Conservation (phyloP, 2,797 vertebrate species). For the Enteromius paludinosus region DNA sequence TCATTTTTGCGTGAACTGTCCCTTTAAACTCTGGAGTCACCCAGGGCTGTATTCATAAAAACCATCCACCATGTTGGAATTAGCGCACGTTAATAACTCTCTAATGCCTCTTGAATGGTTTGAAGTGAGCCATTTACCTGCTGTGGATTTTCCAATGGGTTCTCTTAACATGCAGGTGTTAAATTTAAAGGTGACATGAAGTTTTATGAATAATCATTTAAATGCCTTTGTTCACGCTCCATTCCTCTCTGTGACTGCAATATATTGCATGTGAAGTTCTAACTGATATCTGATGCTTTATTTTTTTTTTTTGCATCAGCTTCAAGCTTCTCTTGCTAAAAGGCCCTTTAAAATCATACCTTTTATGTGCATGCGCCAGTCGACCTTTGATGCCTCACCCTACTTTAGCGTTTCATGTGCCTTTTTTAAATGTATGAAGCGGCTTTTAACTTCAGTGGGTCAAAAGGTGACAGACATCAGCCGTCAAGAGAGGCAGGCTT, state of each 20-base stretch:
- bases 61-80: conserved; percentile 56
- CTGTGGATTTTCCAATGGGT: conserved; percentile 53
- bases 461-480: conserved; percentile 52
- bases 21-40: conserved; percentile 12
- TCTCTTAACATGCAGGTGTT: conserved; percentile 58
- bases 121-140: conserved; percentile 62
- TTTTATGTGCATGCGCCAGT: not conserved
- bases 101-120: conserved; percentile 57
- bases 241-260: conserved; percentile 24
- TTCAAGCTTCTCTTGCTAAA: conserved; percentile 32
- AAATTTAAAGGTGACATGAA: conserved; percentile 61
- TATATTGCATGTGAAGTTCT: conserved; percentile 18
- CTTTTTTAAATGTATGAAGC: conserved; percentile 34
- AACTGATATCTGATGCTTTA: conserved; percentile 11
- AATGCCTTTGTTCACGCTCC: conserved; percentile 29
- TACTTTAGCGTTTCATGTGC: conserved; percentile 22
- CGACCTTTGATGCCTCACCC: conserved; percentile 56
- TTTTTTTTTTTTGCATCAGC: conserved; percentile 9
- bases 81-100: conserved; percentile 59
- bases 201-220: conserved; percentile 65
- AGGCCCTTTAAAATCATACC: conserved; percentile 2
- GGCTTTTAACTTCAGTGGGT: conserved; percentile 53
- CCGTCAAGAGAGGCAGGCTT: conserved; percentile 27
- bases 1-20: not conserved
- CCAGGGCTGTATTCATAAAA: conserved; percentile 50